Conservation (phyloP, 2,113 vertebrate species). For the Madoqua kirkii region DNA sequence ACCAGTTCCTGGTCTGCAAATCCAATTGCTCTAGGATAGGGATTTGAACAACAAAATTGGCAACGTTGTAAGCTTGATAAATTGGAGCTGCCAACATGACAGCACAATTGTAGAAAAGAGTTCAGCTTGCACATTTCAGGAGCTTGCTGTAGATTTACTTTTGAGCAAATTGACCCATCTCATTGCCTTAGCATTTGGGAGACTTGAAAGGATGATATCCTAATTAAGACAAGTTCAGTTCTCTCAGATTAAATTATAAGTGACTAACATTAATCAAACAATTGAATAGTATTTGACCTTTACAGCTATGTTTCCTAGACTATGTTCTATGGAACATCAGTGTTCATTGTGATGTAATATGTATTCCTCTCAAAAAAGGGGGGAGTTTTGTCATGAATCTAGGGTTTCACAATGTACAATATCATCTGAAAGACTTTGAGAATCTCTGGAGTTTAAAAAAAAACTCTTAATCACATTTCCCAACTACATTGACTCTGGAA, state of each 20-base stretch:
- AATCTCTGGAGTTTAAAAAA: not conserved
- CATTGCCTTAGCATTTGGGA: not conserved
- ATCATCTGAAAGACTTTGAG: not conserved
- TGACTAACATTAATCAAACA: not conserved
- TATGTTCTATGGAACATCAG: not conserved
- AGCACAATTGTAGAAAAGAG: not conserved
- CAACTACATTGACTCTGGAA: not conserved
- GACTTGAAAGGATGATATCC: not conserved
- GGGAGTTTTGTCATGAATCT: not conserved
- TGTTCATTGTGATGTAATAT: not conserved
- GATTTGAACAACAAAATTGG: slow-evolving; percentile 57
- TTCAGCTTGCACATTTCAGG: not conserved
- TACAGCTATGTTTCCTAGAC: not conserved
- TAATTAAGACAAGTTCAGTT: slow-evolving; percentile 15
- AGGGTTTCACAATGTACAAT: not conserved
- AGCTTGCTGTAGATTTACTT: slow-evolving; percentile 25
- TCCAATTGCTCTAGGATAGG: slow-evolving; percentile 12
- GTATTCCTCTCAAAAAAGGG: not conserved
- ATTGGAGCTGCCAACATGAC: not conserved
- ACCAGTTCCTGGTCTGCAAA: slow-evolving; percentile 32
- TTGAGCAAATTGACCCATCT: not conserved
- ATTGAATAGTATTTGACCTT: not conserved
- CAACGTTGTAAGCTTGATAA: not conserved
- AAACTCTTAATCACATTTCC: not conserved
- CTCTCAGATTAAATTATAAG: slow-evolving; percentile 11